Evolutionary conservation across 2,797 vertebrate species (phyloP), one percentile per base, ranked within the genome.

Genomic region (Sebastes ruberrimus): DNA sequence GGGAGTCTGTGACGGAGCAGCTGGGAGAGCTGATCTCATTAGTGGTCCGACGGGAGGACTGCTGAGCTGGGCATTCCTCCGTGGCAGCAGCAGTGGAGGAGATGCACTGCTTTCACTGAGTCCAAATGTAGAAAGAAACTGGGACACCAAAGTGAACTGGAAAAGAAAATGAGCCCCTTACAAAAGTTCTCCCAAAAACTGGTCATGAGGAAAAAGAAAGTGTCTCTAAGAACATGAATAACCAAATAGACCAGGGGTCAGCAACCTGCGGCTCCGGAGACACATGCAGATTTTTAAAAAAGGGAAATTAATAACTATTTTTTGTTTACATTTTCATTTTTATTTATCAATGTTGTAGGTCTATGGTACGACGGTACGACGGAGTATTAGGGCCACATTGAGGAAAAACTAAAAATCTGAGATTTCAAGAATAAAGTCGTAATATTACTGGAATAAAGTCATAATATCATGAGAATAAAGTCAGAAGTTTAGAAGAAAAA

Each of bases 61-160:
- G 88, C 90, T 92, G 92, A 94, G 87, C 81, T 62, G 75, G 71
- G 61, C 89, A 91, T 94, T 94, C 88, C 85, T 82, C 82, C 20
- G 82, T 61, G 77, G 82, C 74, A 80, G 63, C 65, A 38, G 42
- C 65, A 38, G 42, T 10, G 63, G 64, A 86, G 64, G 73, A 86
- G 81, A 88, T 66, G 46, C 46, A 52, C 18, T 20, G 46, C 18
- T 52, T 20, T n/a, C 55, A 76, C 4, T 38, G 28, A 73, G 59
- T 57, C 23, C 27, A 84, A 71, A 74, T 13, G 27, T 22, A 71
- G 63, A 77, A 66, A 76, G 71, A 32, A 53, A 70, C 18, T 6
- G 13, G 28, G 4, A 30, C 28, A 35, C 63, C 27, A 78, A 61
- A 35, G 5, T 35, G 16, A 64, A 33, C 18, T 65, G 28, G 14